Conservation (phyloP, 2,113 vertebrate genomes). For the Dendrocopos noguchii region DNA sequence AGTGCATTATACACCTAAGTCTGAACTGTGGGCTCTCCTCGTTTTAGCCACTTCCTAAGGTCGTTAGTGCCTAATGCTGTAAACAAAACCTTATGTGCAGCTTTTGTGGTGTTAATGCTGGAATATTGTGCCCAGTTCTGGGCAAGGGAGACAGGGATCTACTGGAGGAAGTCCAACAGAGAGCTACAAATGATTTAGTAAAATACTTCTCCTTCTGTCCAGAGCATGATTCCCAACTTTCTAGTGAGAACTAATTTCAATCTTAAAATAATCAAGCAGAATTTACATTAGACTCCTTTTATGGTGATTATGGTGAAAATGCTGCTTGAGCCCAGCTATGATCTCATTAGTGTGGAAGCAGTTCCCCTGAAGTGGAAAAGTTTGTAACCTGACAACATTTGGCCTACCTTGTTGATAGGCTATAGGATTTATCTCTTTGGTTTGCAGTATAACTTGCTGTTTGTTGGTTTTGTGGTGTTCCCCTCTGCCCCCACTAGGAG, state of each 20-base stretch:
- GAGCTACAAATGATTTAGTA: not conserved
- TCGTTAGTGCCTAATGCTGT: too few relatives aligned
- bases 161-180: too few relatives aligned
- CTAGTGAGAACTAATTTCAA: not conserved
- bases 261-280: not conserved
- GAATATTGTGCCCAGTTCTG: too few relatives aligned
- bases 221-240: not conserved
- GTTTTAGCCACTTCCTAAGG: not conserved
- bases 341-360: not conserved
- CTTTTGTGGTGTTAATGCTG: too few relatives aligned
- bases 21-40: not conserved
- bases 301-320: not conserved
- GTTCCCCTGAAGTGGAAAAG: not conserved
- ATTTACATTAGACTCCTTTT: not conserved
- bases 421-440: not conserved
- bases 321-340: not conserved
- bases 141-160: too few relatives aligned
- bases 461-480: too few relatives aligned
- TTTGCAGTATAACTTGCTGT: not conserved
- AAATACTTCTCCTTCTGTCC: not conserved
- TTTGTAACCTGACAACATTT: not conserved
- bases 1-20: not conserved
- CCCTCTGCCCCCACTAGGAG: too few relatives aligned
- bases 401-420: not conserved
- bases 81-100: too few relatives aligned